Evolutionary conservation across 2,888 invertebrate species (phyloP), one percentile per base, ranked within the genome.

Genomic region (Microchrysa polita): DNA sequence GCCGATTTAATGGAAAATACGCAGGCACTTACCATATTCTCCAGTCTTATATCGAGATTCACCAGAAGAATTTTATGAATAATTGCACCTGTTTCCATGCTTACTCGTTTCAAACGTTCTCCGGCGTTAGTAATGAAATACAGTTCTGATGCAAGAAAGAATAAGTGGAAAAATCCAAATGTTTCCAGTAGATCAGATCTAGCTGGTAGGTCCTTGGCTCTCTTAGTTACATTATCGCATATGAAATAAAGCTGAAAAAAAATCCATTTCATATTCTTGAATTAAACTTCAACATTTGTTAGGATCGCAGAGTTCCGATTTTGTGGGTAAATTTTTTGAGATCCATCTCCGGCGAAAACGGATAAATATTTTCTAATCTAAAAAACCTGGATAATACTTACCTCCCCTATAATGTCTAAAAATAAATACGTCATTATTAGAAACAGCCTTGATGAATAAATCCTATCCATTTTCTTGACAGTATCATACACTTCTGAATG

Each of bases 321-420:
- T n/a, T n/a, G n/a, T n/a, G n/a, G n/a, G n/a, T n/a, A n/a, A n/a
- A n/a, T n/a, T n/a, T n/a, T n/a, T n/a, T n/a, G n/a, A n/a, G n/a
- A n/a, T n/a, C n/a, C n/a, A n/a, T n/a, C n/a, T n/a, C n/a, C n/a
- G n/a, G n/a, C n/a, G n/a, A n/a, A n/a, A n/a, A n/a, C n/a, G n/a
- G n/a, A n/a, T n/a, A n/a, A n/a, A n/a, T n/a, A n/a, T n/a, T n/a
- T n/a, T n/a, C n/a, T n/a, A n/a, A n/a, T n/a, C n/a, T n/a, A n/a
- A n/a, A n/a, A n/a, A n/a, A n/a, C n/a, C n/a, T n/a, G n/a, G n/a
- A n/a, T n/a, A n/a, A n/a, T n/a, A 27, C 23, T 53, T 16, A 69
- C 75, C 75, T 75, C 75, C 5, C 67, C 52, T 34, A 75, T 73
- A 22, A 75, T 73, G 48, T 75, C 73, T 44, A 75, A 71, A 40